phyloP scores from a whole-genome alignment of 1,140 invertebrate species.

The Pantala flavescens region DNA sequence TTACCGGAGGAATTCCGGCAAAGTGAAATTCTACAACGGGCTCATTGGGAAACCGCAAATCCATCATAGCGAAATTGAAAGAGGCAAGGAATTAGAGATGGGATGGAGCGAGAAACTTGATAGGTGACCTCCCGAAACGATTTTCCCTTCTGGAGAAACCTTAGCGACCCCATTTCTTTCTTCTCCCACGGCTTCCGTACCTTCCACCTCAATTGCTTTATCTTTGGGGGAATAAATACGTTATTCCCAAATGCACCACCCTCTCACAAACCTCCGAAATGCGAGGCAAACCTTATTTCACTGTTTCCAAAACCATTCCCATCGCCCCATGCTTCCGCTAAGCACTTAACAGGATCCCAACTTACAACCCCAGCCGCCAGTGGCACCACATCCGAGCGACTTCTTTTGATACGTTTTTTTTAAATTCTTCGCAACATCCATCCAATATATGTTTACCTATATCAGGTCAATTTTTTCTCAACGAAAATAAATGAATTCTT shows the following conservation, averaged over 20 bases:
- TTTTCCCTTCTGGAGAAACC: not conserved
- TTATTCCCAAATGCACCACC: not conserved
- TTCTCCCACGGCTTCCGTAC: not conserved
- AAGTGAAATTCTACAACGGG: no score
- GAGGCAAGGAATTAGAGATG: not conserved
- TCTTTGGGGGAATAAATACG: not conserved
- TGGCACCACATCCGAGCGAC: no score
- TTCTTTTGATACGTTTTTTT: no score
- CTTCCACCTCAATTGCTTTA: not conserved
- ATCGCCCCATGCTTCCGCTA: not conserved
- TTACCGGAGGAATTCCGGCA: no score
- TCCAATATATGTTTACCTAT: no score
- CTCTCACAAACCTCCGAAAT: not conserved
- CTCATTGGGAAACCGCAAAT: no score
- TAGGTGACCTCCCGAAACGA: not conserved
- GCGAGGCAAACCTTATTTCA: conserved; percentile 1
- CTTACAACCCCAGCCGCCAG: no score
- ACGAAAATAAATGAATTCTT: no score
- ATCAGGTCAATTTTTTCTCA: no score
- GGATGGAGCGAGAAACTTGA: not conserved
- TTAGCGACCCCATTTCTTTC: not conserved
- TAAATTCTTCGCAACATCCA: no score
- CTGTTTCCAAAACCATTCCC: conserved; percentile 2
- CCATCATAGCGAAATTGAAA: not conserved
- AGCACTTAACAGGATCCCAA: not conserved